Base-by-base conservation (phyloP, 2,797 vertebrate species). In the Rhadinocentrus ornatus region DNA sequence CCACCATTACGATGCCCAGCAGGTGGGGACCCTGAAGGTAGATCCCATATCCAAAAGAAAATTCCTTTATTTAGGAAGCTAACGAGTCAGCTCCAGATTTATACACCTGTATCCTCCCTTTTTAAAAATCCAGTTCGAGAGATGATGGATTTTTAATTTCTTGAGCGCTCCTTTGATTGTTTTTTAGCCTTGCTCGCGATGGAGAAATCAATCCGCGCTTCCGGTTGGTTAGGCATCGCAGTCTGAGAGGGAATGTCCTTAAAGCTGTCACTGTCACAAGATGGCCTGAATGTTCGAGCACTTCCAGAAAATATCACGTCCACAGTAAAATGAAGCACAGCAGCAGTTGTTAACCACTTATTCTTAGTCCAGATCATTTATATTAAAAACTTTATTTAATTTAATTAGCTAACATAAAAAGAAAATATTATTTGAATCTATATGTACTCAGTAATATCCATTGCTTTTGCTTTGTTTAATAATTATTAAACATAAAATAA, bases 181-280 rank as follows among this genome's bases (percentile, higher is more conserved):
- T 29, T 62, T 69, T 16, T 58, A 67, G 79, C 71, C 69, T 81
- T 69, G 66, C 77, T 63, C 24, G 75, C 66, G 68, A 20, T 77
- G 85, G 80, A 84, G 80, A 88, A 89, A 93, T 91, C 89, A 92
- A 87, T 91, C 71, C 87, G 91, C 89, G 93, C 92, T 94, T 94
- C 93, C 92, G 93, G 92, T 92, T 74, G 80, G 80, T 70, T 61
- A 4, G 66, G 71, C 76, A 54, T 69, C 69, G 32, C 69, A 71
- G 80, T 56, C 77, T 60, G 81, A 74, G 81, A 81, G 63, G 55
- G 81, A 73, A 72, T 46, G 83, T 29, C 27, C 27, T 29, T 29
- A 29, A 29, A 29, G 82, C 66, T 74, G 88, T 80, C 78, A 24
- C 66, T 74, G 88, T 80, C 78, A 24, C 85, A 86, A 90, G 73